Percentiles rank a stretch among this genome's conserved stretches.
Conservation (phyloP, 2,113 vertebrate genomes). For the Nyctereutes procyonoides region DNA sequence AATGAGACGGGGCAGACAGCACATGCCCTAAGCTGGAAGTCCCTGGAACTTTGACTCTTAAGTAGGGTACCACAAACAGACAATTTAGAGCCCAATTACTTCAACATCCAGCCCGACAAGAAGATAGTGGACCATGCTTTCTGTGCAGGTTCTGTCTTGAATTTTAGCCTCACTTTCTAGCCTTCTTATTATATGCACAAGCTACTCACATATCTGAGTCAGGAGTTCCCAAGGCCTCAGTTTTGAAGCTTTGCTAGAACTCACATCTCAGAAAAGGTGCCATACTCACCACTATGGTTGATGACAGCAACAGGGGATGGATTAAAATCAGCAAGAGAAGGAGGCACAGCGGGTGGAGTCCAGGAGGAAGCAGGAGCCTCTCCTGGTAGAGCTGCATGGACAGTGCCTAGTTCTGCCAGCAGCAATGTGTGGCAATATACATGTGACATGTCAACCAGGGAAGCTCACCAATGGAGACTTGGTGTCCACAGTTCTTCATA, state of each 20-base stretch:
- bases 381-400: neutral
- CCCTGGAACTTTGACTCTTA: neutral
- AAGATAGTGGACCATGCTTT: neutral
- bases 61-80: neutral
- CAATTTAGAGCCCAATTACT: neutral
- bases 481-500: neutral
- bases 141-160: neutral
- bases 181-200: neutral
- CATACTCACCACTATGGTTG: neutral
- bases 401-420: neutral
- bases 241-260: neutral
- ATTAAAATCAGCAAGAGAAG: slow-evolving; percentile 30
- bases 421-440: neutral
- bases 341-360: accelerated
- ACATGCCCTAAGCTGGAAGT: neutral
- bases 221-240: neutral
- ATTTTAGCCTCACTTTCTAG: neutral
- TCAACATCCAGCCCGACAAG: neutral
- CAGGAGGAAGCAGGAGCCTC: neutral
- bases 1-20: neutral
- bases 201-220: neutral
- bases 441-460: neutral
- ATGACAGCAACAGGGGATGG: neutral
- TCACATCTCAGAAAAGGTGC: neutral
- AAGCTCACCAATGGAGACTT: neutral